phyloP scores from a whole-genome alignment of 2,113 vertebrate species.

The Poeciliopsis retropinna region DNA sequence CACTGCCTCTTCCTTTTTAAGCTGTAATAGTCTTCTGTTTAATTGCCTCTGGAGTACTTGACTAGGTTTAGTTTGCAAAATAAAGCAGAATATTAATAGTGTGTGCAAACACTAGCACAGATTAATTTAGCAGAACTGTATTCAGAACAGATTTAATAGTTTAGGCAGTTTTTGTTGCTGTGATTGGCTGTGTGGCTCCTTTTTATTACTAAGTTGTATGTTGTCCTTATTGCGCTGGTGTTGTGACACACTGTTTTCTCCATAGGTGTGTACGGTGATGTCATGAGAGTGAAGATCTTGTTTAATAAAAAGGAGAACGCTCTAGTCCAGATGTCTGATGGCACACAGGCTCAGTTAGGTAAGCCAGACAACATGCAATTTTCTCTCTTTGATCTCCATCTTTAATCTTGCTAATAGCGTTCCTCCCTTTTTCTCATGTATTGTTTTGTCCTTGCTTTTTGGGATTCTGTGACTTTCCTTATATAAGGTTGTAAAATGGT shows the following conservation, averaged over 20 bases:
- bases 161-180: conserved; percentile 66
- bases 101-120: conserved; percentile 18
- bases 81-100: conserved; percentile 25
- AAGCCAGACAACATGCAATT: conserved; percentile 48
- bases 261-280: conserved; percentile 81
- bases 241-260: conserved; percentile 48
- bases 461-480: background rate
- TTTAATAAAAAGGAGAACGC: conserved; percentile 99
- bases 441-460: conserved; percentile 9
- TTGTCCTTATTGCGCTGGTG: conserved; percentile 9
- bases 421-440: background rate
- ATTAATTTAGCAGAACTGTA: conserved; percentile 17
- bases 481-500: no score
- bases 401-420: conserved; percentile 11
- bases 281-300: conserved; percentile 94
- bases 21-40: conserved; percentile 17
- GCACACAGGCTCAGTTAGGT: conserved; percentile 97
- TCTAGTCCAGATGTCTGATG: conserved; percentile 95
- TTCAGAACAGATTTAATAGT: conserved; percentile 34
- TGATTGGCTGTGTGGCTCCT: conserved; percentile 64
- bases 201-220: background rate
- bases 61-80: conserved; percentile 41
- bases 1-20: conserved; percentile 11
- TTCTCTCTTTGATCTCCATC: conserved; percentile 10
- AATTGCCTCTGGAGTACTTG: conserved; percentile 16